Evolutionary conservation across 2,113 vertebrate genomes (phyloP), one percentile per base, ranked within the genome.

Genomic region (Colistium nudipinnis): DNA sequence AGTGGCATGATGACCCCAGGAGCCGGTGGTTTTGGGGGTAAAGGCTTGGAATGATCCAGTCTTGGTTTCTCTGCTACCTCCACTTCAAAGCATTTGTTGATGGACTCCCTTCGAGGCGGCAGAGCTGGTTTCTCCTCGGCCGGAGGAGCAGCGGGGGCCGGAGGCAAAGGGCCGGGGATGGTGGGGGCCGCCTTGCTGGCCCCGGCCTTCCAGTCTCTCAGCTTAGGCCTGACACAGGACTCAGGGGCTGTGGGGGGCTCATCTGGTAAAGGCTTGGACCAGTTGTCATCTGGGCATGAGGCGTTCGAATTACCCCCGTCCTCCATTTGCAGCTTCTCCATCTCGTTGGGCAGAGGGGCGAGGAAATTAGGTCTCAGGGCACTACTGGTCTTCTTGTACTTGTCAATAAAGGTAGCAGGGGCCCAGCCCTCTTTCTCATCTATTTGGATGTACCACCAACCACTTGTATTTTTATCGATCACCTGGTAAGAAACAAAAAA

Each of bases 361-460:
- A 99, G 90, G 52, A 99, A 99, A 59, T 98, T 98, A 0, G 98
- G 96, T 33, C 98, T 93, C 6, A 94, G 88, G 0, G 96, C 95
- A 0, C 84, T 98, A 83, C 96, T 99, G 63, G 96, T 98, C 87
- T 99, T 99, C 92, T 99, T 99, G 85, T 99, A 98, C 80, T 99
- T 99, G 62, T 99, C 98, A 1, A 99, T 97, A 88, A 97, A 99
- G 0, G 94, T 99, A 47, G 95, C 93, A 0, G 98, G 98, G 65
- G 98, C 98, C 98, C 98, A 99, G 12, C 98, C 98, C 75, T 99
- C 98, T 80, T 96, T 96, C 9, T 98, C 96, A 4, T 98, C 96
- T 1, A 99, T 99, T 90, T 99, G 98, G 87, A 99, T 99, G 86
- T 99, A 99, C 97, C 98, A 99, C 98, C 98, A 99, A 56, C 98